These are phyloP conservation scores for Diadumene lineata DNA, from an alignment of 92 coral and sea anemone genomes.

Conservation along the genomic window DNA sequence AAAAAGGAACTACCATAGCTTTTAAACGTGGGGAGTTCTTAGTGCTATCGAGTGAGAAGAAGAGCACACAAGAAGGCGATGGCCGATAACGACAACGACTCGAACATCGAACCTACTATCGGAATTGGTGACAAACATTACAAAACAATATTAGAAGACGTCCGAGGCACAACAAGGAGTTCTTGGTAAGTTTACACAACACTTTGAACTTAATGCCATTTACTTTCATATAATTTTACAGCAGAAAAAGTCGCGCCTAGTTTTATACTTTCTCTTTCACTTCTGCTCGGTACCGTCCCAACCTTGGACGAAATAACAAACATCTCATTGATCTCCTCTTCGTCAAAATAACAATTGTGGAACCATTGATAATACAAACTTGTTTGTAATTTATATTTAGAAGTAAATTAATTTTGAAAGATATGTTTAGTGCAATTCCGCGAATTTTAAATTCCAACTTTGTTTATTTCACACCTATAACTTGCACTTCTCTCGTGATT, in stretches of 20 bases:
- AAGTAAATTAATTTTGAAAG: not conserved
- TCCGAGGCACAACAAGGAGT: constrained; percentile 27
- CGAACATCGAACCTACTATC: constrained; percentile 26
- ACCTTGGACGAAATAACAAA: no score
- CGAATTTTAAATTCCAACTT: not conserved
- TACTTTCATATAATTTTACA: not conserved
- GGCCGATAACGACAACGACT: constrained; percentile 31
- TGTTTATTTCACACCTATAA: not conserved
- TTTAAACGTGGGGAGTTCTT: constrained; percentile 2
- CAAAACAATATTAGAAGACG: constrained; percentile 35
- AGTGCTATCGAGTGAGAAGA: not conserved
- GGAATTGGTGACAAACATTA: constrained; percentile 33
- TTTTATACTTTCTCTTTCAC: no score
- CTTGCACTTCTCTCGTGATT: not conserved
- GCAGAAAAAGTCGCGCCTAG: not conserved
- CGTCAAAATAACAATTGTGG: not conserved
- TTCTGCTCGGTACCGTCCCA: no score
- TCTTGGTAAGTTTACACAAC: constrained; percentile 16
- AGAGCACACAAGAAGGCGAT: not conserved
- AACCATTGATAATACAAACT: not conserved
- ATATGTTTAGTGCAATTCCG: not conserved
- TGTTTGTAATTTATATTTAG: not conserved
- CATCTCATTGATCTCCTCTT: not conserved
- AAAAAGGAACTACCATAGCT: not conserved
- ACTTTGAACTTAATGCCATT: not conserved